A percentile compares a stretch with the other conserved stretches of the same genome.
These are phyloP conservation scores for Aurelia aurita complex sp. Pacific DNA, from an alignment of 30 jellyfish, hydroid and myxozoan genomes.

Conservation along the genomic window DNA sequence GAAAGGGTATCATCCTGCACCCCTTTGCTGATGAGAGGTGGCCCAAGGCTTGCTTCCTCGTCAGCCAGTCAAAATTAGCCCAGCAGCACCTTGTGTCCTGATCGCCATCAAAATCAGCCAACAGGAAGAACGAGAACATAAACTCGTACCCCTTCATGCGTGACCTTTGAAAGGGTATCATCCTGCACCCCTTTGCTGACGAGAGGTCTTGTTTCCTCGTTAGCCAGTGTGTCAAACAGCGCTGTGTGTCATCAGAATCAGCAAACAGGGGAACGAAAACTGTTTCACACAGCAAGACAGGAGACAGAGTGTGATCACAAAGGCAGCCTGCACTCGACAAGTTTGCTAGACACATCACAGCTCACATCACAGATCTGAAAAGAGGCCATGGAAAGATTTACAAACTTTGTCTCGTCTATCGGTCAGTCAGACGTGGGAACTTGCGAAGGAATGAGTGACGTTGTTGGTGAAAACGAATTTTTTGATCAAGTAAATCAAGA, in stretches of 20 bases:
- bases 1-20: neutral
- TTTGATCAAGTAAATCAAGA: slow-evolving; percentile 17
- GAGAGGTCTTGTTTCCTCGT: slow-evolving; percentile 2
- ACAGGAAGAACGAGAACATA: neutral
- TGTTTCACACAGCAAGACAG: slow-evolving; percentile 61
- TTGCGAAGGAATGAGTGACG: slow-evolving; percentile 1
- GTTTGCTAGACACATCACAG: slow-evolving; percentile 8
- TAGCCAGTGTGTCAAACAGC: slow-evolving; percentile 2
- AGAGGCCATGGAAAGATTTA: slow-evolving; percentile 58
- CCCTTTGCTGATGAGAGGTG: slow-evolving; percentile 18
- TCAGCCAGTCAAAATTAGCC: too few species aligned
- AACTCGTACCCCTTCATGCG: slow-evolving; percentile 5
- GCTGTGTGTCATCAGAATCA: slow-evolving; percentile 14
- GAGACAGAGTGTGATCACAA: slow-evolving; percentile 34
- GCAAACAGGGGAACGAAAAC: slow-evolving; percentile 11
- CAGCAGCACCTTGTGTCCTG: neutral
- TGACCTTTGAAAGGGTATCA: neutral
- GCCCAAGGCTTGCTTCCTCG: neutral
- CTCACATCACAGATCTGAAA: slow-evolving; percentile 20
- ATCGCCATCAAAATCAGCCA: slow-evolving; percentile 8
- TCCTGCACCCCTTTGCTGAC: neutral
- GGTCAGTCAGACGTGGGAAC: slow-evolving; percentile 30
- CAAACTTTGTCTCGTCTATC: slow-evolving; percentile 38
- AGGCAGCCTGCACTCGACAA: slow-evolving; percentile 67
- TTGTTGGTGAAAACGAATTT: slow-evolving; percentile 17